Base-by-base conservation (phyloP, 2,113 vertebrate genomes). In the Chauna torquata region DNA sequence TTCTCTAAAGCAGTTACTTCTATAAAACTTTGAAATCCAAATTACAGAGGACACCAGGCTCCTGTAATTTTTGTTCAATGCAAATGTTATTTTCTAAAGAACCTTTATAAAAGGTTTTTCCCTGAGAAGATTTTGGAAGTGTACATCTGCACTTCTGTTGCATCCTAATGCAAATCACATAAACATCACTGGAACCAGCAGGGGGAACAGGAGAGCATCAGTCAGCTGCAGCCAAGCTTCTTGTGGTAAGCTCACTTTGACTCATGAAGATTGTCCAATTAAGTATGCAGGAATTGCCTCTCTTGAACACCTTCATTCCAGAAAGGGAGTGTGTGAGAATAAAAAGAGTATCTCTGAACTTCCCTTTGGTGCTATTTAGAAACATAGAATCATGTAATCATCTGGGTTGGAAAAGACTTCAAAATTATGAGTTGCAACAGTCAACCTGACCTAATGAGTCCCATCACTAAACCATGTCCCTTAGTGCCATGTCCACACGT, bases 301-400 rank as follows among this genome's bases (percentile, higher is more conserved):
- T 71, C 30, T 62, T 52, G 10, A 47, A 12, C 16, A 44, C 1
- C 2, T 36, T 65, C 4, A 1, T 54, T 77, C 14, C 54, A 80
- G 34, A 54, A 61, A 72, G 12, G 8, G 25, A 72, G 81, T 28
- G 5, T 3, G 16, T 68, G 23, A 77, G 45, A 62, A 34, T 17
- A 47, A 11, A 24, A 90, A 22, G 30, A 71, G 7, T 25, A 64
- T 14, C 30, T 18, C 7, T 47, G 22, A 32, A 32, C 20, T 87
- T 75, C 86, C 38, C 30, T 24, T 28, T 0, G 1, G 25, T 81
- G 42, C 0, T 1, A 12, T 93, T 62, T 52, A 42, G 9, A 42
- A 42, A 11, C 42, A 42, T 42, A 42, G 42, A 42, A 42, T 42
- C 42, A 42, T 42, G 12, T 9, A 42, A 42, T 42, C 42, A 12